A percentile compares a stretch with the other conserved stretches of the same genome.
Conservation (phyloP, 2,797 vertebrate genomes). For the Pygocentrus nattereri region DNA sequence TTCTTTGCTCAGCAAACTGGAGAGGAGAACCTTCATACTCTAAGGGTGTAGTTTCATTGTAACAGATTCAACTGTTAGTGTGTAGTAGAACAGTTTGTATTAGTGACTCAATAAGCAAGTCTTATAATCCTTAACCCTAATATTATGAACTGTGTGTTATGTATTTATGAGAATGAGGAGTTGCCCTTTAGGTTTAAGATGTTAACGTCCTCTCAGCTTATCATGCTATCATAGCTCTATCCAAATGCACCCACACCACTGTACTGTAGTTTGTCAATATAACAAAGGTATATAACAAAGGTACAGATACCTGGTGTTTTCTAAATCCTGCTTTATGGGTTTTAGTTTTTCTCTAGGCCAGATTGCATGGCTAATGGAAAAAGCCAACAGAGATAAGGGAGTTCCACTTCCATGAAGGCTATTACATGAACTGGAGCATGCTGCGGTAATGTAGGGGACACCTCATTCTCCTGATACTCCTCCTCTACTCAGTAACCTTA, state of each 20-base stretch:
- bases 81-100: too few relatives aligned
- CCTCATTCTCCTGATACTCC: constrained; percentile 32
- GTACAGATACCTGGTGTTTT: not conserved
- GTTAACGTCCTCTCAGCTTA: not conserved
- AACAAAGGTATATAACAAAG: not conserved
- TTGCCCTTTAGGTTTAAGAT: not conserved
- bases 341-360: not conserved
- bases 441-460: constrained; percentile 30
- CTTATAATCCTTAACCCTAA: too few relatives aligned
- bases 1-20: not conserved
- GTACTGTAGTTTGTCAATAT: not conserved
- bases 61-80: too few relatives aligned
- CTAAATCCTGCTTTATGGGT: not conserved
- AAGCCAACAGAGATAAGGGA: constrained; percentile 9
- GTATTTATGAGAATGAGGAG: not conserved
- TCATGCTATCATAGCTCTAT: not conserved
- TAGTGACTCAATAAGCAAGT: too few relatives aligned
- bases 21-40: not conserved
- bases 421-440: constrained; percentile 30
- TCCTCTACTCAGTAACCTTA: constrained; percentile 24
- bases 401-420: constrained; percentile 1
- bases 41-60: not conserved
- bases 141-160: not conserved
- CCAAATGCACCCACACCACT: not conserved
- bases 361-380: not conserved